phyloP scores from a whole-genome alignment of 2,797 vertebrate genomes.

The Spinus pinus region DNA sequence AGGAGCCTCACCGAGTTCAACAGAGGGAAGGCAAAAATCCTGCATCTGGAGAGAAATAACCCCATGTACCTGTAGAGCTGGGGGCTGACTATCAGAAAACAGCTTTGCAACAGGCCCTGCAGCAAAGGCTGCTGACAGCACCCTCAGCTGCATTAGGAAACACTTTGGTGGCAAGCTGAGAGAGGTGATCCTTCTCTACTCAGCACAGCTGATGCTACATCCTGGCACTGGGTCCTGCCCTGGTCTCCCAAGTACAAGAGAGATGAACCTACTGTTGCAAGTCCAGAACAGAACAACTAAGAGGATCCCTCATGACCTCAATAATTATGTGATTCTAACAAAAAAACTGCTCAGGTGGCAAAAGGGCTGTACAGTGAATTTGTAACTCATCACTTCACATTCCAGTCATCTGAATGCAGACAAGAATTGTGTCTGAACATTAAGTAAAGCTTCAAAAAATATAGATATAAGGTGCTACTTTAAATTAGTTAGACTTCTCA shows the following conservation, averaged over 20 bases:
- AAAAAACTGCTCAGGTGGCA: not conserved
- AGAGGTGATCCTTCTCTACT: not conserved
- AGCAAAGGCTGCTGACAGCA: not conserved
- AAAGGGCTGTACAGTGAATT: not conserved
- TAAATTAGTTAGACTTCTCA: not conserved
- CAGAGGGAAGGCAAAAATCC: not conserved
- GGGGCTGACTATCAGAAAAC: not conserved
- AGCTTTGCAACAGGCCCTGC: not conserved
- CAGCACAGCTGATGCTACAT: not conserved
- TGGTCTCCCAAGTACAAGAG: not conserved
- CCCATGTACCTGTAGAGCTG: not conserved
- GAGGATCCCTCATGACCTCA: not conserved
- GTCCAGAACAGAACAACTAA: not conserved
- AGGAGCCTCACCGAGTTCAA: not conserved
- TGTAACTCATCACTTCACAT: not conserved
- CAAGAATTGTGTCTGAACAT: not conserved
- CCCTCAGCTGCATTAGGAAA: not conserved
- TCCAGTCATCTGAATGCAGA: not conserved
- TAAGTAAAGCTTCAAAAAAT: not conserved
- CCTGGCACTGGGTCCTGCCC: not conserved
- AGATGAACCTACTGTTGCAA: not conserved
- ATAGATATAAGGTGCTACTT: not conserved
- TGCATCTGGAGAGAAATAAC: not conserved
- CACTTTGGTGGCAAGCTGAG: accelerated
- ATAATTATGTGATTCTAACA: not conserved